Base-by-base conservation (phyloP, 2,113 vertebrate genomes). In the Tylochromis polylepis region DNA sequence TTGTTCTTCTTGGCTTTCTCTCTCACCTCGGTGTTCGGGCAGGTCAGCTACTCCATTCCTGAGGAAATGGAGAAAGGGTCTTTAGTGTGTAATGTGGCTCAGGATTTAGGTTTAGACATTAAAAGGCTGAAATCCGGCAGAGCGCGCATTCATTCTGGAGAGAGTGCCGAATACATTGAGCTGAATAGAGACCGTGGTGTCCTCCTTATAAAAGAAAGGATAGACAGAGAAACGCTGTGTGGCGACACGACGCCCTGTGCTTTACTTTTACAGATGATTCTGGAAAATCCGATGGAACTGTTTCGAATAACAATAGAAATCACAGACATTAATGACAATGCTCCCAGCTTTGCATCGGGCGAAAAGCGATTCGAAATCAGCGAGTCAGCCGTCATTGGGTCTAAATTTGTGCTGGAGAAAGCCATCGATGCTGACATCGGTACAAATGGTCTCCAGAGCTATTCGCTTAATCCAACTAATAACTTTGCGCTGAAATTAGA, bases 141-240 rank as follows among this genome's bases (percentile, higher is more conserved):
- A 89, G 89, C 95, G 38, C 94, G 94, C 24, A 94, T 97, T 78
- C 79, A 96, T 79, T 94, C 95, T 4, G 93, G 95, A 88, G 96
- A 94, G 91, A 92, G 92, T 91, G 84, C n/a, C 83, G 93, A 94
- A 91, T 92, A 96, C 58, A 95, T 97, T 78, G 92, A 88, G 80
- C 83, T 93, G 60, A 90, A 83, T 4, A 89, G 79, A 85, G 89
- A 92, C 5, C 82, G 83, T 1, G 92, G 92, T 5, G 90, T 90
- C 79, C 87, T 93, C 22, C 87, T 93, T 3, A 88, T 94, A 27
- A 91, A 88, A n/a, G 92, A 95, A 31, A 91, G 83, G 58, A 92
- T 97, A 91, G 96, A 97, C 79, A 92, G 96, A 59, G 96, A 97
- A 56, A 85, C 92, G 38, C 41, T 97, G 15, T 97, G 97, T 77